These are phyloP conservation scores for Parasteatoda lunata DNA, from an alignment of 2,888 invertebrate species.

Conservation along the genomic window DNA sequence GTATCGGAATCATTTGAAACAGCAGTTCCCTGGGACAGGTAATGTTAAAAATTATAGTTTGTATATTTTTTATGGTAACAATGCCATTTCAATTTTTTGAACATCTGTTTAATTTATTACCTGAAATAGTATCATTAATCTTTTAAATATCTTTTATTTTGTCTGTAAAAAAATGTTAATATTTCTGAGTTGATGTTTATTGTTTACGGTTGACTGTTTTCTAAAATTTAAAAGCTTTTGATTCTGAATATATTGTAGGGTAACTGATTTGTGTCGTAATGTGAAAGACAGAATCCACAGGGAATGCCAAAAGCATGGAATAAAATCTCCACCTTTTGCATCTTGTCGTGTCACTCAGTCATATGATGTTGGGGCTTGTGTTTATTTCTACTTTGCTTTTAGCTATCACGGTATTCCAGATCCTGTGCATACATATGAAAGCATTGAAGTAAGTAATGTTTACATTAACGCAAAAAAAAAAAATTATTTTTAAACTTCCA, in stretches of 20 bases:
- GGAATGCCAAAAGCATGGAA: constrained; percentile 76
- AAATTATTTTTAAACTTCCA: no score
- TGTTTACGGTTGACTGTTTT: no score
- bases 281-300: constrained; percentile 86
- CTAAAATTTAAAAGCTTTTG: no score
- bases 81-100: no score
- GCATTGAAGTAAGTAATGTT: constrained; percentile 66
- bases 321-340: constrained; percentile 80
- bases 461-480: background rate
- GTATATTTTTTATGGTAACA: no score
- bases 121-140: no score
- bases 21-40: constrained; percentile 94
- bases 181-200: no score
- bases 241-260: constrained; percentile 75
- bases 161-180: no score
- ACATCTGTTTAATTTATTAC: no score
- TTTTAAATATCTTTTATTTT: no score
- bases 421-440: constrained; percentile 70
- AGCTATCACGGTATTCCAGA: constrained; percentile 77
- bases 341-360: constrained; percentile 95
- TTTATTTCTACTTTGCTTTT: constrained; percentile 95
- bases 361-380: constrained; percentile 96
- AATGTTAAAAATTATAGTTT: constrained; percentile 3
- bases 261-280: constrained; percentile 87
- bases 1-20: constrained; percentile 99